A percentile compares a stretch with the other conserved stretches of the same genome.
These are phyloP conservation scores for Ptychoptera albimana DNA, from an alignment of 2,888 invertebrate species.

Conservation along the genomic window DNA sequence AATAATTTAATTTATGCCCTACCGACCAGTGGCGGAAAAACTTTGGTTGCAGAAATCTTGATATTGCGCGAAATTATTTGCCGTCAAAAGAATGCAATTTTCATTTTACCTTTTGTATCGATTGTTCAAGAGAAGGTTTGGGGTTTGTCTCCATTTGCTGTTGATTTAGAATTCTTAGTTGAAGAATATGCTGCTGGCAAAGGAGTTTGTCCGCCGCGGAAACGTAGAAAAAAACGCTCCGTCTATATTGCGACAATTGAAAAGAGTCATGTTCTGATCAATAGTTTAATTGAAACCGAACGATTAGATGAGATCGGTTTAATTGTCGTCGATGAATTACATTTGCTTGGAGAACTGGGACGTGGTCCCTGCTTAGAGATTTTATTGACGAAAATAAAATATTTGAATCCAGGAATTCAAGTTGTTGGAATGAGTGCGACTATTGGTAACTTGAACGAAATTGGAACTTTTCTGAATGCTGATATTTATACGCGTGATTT, in stretches of 20 bases:
- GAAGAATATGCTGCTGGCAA: slow-evolving; percentile 93
- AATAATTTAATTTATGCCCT: slow-evolving; percentile 81
- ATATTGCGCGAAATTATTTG: slow-evolving; percentile 76
- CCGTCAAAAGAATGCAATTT: slow-evolving; percentile 64
- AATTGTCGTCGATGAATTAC: slow-evolving; percentile 77
- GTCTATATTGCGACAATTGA: slow-evolving; percentile 91
- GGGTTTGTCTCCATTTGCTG: slow-evolving; percentile 56
- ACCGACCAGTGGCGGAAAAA: slow-evolving; percentile 96
- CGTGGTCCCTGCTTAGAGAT: slow-evolving; percentile 77
- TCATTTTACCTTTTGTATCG: slow-evolving; percentile 88
- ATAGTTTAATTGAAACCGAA: slow-evolving; percentile 65
- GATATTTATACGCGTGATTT: slow-evolving; percentile 72
- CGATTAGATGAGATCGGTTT: slow-evolving; percentile 65
- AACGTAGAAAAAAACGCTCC: slow-evolving; percentile 54
- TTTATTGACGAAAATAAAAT: slow-evolving; percentile 62
- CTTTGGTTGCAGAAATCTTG: slow-evolving; percentile 88
- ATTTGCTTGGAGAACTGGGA: slow-evolving; percentile 77
- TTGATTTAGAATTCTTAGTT: slow-evolving; percentile 71
- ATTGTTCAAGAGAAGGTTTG: slow-evolving; percentile 92
- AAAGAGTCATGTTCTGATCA: slow-evolving; percentile 72
- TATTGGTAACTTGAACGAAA: slow-evolving; percentile 73
- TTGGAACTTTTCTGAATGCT: slow-evolving; percentile 66
- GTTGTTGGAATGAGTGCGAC: slow-evolving; percentile 97
- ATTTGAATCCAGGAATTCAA: slow-evolving; percentile 52
- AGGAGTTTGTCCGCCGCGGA: slow-evolving; percentile 74